phyloP scores from a whole-genome alignment of 2,888 invertebrate species.

The Andricus curvator region DNA sequence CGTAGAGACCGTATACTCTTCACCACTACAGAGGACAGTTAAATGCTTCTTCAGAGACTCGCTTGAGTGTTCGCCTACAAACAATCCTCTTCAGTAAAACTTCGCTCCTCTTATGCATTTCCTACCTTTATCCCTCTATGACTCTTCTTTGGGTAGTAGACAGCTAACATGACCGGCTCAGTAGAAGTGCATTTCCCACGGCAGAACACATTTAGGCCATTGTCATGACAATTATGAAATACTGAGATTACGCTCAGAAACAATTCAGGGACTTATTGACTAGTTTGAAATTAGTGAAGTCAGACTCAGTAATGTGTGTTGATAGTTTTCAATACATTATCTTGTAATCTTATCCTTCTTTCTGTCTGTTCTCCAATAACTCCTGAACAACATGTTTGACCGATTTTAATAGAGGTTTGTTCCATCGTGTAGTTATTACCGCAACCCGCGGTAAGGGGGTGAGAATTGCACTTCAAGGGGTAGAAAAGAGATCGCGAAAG shows the following conservation, averaged over 20 bases:
- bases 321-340: too few species aligned
- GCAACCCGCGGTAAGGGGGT: too few species aligned
- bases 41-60: neutral
- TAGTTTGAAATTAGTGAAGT: too few species aligned
- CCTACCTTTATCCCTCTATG: neutral
- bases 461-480: too few species aligned
- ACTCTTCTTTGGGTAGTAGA: neutral
- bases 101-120: conserved; percentile 2
- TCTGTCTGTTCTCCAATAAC: too few species aligned
- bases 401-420: too few species aligned
- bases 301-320: too few species aligned
- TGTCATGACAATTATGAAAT: neutral
- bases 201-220: neutral
- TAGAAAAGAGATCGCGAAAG: too few species aligned
- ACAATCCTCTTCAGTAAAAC: conserved; percentile 7
- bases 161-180: neutral
- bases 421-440: too few species aligned
- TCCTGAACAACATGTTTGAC: too few species aligned
- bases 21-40: neutral
- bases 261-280: too few species aligned
- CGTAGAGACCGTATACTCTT: neutral
- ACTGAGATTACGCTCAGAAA: neutral
- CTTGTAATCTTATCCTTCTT: too few species aligned
- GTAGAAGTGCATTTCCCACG: conserved; percentile 2
- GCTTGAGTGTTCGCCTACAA: neutral